Conservation (phyloP, 2,797 vertebrate genomes). For the Numenius phaeopus region DNA sequence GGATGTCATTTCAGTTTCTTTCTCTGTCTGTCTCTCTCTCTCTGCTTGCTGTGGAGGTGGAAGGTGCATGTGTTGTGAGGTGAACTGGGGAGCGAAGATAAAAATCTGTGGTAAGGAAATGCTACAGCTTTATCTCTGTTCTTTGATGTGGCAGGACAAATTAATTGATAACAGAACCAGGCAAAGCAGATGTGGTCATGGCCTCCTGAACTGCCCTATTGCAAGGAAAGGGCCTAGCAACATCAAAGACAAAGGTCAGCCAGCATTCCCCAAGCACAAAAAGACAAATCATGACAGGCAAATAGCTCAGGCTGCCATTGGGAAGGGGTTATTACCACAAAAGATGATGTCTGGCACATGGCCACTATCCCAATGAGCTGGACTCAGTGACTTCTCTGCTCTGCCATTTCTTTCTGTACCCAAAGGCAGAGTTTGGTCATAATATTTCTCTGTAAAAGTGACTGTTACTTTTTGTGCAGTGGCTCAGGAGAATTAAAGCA, state of each 20-base stretch:
- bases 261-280: constrained; percentile 56
- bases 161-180: constrained; percentile 70
- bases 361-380: constrained; percentile 30
- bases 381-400: neutral
- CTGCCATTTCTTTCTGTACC: neutral
- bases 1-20: constrained; percentile 62
- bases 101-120: constrained; percentile 72
- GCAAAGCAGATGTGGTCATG: constrained; percentile 63
- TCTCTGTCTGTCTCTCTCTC: constrained; percentile 47
- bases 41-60: constrained; percentile 51
- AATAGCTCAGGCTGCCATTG: constrained; percentile 63
- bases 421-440: neutral
- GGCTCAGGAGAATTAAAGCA: neutral
- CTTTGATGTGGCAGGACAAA: constrained; percentile 74
- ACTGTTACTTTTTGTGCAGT: neutral
- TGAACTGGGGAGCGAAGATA: constrained; percentile 68
- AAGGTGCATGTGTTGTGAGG: constrained; percentile 59
- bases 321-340: constrained; percentile 53
- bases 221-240: constrained; percentile 41
- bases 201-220: constrained; percentile 68
- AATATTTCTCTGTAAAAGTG: neutral
- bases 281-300: constrained; percentile 67
- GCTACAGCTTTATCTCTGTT: constrained; percentile 56
- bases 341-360: constrained; percentile 55
- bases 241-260: constrained; percentile 73